Base-by-base conservation (phyloP, 2,888 invertebrate species). In the Amiota communis region DNA sequence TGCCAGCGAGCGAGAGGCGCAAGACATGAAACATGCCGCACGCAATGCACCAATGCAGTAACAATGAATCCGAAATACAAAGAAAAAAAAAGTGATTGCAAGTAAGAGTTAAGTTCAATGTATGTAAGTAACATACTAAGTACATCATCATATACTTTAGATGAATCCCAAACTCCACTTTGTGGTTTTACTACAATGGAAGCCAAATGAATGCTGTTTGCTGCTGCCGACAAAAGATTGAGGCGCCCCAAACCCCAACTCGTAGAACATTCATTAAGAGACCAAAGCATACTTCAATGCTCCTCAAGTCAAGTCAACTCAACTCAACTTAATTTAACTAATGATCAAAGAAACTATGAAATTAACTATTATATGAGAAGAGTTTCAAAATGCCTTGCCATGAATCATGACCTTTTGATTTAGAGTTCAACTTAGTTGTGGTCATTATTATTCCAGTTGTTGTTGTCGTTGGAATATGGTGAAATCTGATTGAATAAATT, bases 11-110 rank as follows among this genome's bases (percentile, higher is more conserved):
- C 59, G 23, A 59, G 20, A 23, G 73, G 71, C 74, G 78, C 72
- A 72, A 4, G 78, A 82, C 80, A 82, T 85, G 83, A 83, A 83
- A 83, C 86, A 85, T 80, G 84, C 83, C 86, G 85, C 85, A 80
- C 80, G 65, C 65, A 65, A 80, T 76, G 75, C 75, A 76, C 75
- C 6, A 76, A 17, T 49, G 36, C 65, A 65, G 49, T 10, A 6
- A 6, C 36, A 36, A 36, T 36, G 36, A 36, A 36, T 6, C 36
- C 36, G 6, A 36, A 23, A 23, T 23, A 23, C 36, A 36, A 36
- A 36, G 36, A 36, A 36, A 36, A 6, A 36, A 6, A 36, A 6
- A 6, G 36, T 36, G 36, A 36, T 36, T 36, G 36, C 36, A 36
- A 36, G 8, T 36, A 36, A 36, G 36, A 36, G 36, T 36, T 36